Conservation (phyloP, 2,113 vertebrate species). For the Lasiurus cinereus region DNA sequence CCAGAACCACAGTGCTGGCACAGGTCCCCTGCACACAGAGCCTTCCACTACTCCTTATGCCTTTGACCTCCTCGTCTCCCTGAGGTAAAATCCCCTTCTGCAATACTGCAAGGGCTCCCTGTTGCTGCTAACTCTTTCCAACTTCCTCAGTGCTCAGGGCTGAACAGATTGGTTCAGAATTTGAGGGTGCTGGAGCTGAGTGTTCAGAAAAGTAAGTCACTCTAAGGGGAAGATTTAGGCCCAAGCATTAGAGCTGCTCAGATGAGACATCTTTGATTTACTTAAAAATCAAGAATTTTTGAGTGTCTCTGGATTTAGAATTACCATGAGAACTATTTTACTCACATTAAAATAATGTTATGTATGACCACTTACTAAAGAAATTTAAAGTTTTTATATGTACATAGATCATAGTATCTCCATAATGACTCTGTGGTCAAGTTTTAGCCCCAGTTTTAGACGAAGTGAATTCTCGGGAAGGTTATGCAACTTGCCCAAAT, state of each 20-base stretch:
- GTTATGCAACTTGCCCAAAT: not conserved
- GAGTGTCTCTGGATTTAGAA: not conserved
- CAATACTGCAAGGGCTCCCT: not conserved
- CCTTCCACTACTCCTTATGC: fast-evolving
- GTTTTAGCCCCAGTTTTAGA: not conserved
- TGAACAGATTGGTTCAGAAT: not conserved
- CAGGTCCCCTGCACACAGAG: not conserved
- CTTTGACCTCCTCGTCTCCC: not conserved
- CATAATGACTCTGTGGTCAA: not conserved
- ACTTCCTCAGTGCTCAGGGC: not conserved
- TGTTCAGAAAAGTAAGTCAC: not conserved
- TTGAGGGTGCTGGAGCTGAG: not conserved
- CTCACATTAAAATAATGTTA: not conserved
- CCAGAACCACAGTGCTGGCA: too few species aligned
- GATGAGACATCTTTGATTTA: not conserved
- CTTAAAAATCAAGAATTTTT: not conserved
- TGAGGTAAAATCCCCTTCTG: not conserved
- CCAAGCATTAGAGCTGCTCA: not conserved
- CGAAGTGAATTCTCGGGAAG: not conserved
- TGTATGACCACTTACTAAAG: not conserved
- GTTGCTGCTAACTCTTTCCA: not conserved
- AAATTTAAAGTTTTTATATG: not conserved
- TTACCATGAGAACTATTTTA: conserved; percentile 9
- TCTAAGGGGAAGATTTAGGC: not conserved
- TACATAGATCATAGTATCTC: not conserved